Base-by-base conservation (phyloP, 1,140 invertebrate genomes). In the Zaprionus capensis region DNA sequence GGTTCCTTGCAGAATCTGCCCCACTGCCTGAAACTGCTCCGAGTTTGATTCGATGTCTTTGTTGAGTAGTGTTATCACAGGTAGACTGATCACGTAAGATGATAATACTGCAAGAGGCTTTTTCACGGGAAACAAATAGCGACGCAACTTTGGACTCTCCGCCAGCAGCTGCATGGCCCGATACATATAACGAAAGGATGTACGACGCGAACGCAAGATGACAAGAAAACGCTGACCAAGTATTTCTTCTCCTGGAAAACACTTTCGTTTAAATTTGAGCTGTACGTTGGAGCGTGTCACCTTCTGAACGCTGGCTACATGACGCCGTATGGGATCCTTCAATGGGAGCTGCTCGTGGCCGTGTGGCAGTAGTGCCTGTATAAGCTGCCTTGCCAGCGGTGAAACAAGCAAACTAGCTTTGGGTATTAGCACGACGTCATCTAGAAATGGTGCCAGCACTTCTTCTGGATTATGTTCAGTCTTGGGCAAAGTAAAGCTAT, bases 371-470 rank as follows among this genome's bases (percentile, higher is more conserved):
- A 91, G 46, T 3, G 82, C 61, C 12, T 78, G 38, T 1, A 92
- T 67, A 0, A 31, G 17, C 2, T 85, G 26, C 15, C 67, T 63
- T 4, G 71, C 46, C 20, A 76, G 63, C 1, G 69, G 76, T 4
- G 72, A 56, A 9, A 22, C 78, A 0, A 67, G 6, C 15, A 80
- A 53, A 28, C 91, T 92, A 11, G 51, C n/a, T 26, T 46, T 74
- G 5, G 91, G 91, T 58, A 92, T 71, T 5, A 92, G 65, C 11
- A 92, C 86, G 7, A 91, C 79, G 15, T 92, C 76, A 59, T 92
- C 91, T 41, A 86, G 24, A 51, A 67, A 53, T 6, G 79, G 62
- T 1, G 62, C 20, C 7, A 92, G 41, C 11, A 88, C 62, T 14
- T 90, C 71, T 57, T 88, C 85, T 1, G 71, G 38, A 71, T 78